phyloP scores from a whole-genome alignment of 2,888 invertebrate species.

The Diarsia rubi region DNA sequence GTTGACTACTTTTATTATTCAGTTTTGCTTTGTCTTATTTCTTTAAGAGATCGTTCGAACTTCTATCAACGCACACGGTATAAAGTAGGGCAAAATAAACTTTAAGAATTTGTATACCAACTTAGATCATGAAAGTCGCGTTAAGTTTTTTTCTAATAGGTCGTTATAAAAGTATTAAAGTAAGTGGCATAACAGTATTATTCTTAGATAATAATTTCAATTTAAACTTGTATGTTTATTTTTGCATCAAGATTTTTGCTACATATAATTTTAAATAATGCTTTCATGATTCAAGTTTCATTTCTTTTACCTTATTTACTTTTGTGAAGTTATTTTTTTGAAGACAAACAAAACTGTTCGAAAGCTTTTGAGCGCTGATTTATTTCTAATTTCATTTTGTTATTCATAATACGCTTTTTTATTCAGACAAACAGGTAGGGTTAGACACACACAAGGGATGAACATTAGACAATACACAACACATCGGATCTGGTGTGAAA shows the following conservation, averaged over 20 bases:
- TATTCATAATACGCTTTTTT: slow-evolving; percentile 85
- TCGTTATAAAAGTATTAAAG: slow-evolving; percentile 41
- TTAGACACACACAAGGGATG: slow-evolving; percentile 97
- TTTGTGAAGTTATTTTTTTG: slow-evolving; percentile 76
- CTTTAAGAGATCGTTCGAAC: slow-evolving; percentile 74
- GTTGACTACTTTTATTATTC: slow-evolving; percentile 90
- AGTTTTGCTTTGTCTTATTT: slow-evolving; percentile 90
- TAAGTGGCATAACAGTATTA: slow-evolving; percentile 29
- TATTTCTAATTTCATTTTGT: slow-evolving; percentile 78
- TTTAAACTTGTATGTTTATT: slow-evolving; percentile 25
- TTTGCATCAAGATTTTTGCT: slow-evolving; percentile 8
- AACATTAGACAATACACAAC: slow-evolving; percentile 98
- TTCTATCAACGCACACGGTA: slow-evolving; percentile 76
- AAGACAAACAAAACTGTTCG: slow-evolving; percentile 90
- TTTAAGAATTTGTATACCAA: slow-evolving; percentile 73
- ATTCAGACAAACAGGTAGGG: slow-evolving; percentile 91
- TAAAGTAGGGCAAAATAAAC: slow-evolving; percentile 75
- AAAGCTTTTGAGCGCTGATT: slow-evolving; percentile 86
- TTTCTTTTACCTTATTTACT: slow-evolving; percentile 73
- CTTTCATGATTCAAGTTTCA: slow-evolving; percentile 86
- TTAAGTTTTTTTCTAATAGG: slow-evolving; percentile 42
- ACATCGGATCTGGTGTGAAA: slow-evolving; percentile 91
- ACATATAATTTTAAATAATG: slow-evolving; percentile 56
- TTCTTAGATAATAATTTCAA: slow-evolving; percentile 18
- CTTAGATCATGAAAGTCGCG: slow-evolving; percentile 86